Base-by-base conservation (phyloP, 2,888 invertebrate genomes). In the Mythimna vitellina region DNA sequence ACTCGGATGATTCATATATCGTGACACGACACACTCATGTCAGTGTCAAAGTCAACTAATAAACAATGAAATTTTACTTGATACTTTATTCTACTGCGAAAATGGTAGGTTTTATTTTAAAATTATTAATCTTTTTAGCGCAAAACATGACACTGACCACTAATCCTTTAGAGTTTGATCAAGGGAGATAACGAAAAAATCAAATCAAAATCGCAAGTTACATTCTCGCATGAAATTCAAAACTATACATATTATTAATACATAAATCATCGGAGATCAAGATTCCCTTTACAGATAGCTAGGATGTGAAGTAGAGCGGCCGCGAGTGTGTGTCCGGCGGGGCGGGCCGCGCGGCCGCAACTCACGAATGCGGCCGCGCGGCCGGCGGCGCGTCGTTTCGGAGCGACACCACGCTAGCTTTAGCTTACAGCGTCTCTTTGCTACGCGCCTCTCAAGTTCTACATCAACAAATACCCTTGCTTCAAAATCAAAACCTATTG, bases 291-390 rank as follows among this genome's bases (percentile, higher is more conserved):
- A 17, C 10, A 46, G 42, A 14, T 17, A 46, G 7, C 46, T 2
- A 46, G 17, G 17, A 46, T 14, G 14, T 17, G 42, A 38, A 46
- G 42, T 9, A 20, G 46, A 20, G 46, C 8, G 49, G 49, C n/a
- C 20, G 20, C 68, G 76, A 68, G 83, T 71, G 81, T 42, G 86
- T 56, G 56, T 65, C 29, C 65, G 46, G 42, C 70, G 81, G 65
- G 66, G 85, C 88, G 86, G 83, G 87, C 84, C 92, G 90, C 92
- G 78, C 86, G 86, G 70, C 83, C 90, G 85, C 91, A 81, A 93
- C 93, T 93, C 89, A 93, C 93, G 86, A 90, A 90, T 89, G 88
- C 87, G 90, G 82, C 76, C 73, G 72, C 76, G 89, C 91, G 91
- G 84, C 88, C 81, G 76, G 76, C 88, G 89, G 87, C 70, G 35